Conservation (phyloP, 2,888 invertebrate species). For the Octodonta nipae region DNA sequence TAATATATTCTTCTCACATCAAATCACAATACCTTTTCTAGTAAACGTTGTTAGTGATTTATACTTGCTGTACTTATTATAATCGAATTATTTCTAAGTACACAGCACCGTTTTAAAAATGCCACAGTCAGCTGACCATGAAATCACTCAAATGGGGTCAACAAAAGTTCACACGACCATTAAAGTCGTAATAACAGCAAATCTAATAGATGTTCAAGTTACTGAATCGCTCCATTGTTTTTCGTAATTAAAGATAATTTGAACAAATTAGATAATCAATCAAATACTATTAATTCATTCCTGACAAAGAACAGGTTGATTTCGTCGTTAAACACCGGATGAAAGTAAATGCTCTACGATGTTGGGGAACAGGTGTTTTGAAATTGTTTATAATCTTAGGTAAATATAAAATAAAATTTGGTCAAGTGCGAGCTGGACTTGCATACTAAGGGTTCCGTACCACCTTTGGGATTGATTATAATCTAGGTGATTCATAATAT, state of each 20-base stretch:
- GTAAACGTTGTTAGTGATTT: too few species aligned
- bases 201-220: conserved; percentile 11
- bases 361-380: neutral
- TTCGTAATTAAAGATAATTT: conserved; percentile 15
- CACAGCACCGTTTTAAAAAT: conserved; percentile 6
- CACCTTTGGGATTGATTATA: too few species aligned
- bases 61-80: too few species aligned
- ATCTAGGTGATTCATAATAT: too few species aligned
- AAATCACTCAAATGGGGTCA: conserved; percentile 10
- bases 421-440: too few species aligned
- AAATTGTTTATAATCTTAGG: too few species aligned
- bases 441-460: too few species aligned
- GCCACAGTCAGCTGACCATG: conserved; percentile 12
- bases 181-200: conserved; percentile 11
- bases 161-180: conserved; percentile 13
- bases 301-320: conserved; percentile 14
- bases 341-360: neutral
- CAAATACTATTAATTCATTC: conserved; percentile 12
- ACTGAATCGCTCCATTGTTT: conserved; percentile 16
- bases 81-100: too few species aligned
- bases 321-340: conserved; percentile 1
- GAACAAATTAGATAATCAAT: conserved; percentile 15
- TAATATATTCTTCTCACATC: too few species aligned
- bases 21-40: too few species aligned
- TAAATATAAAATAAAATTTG: too few species aligned